Evolutionary conservation across 2,888 invertebrate genomes (phyloP).

Genomic region (Phaedon cochleariae): DNA sequence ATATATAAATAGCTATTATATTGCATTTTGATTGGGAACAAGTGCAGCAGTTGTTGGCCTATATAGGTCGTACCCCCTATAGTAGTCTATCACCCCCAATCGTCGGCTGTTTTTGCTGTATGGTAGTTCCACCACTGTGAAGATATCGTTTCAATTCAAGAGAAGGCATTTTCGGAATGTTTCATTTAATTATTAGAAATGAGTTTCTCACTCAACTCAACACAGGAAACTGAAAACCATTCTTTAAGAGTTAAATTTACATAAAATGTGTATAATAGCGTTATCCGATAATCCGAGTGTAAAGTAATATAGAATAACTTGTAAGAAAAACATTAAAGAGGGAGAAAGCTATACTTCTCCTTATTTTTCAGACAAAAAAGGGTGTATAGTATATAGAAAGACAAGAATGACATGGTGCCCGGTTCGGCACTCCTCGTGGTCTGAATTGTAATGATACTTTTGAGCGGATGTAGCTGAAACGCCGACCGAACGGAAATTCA

Average conservation of each 20-base stretch:
- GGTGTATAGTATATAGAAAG: slow-evolving; percentile 59
- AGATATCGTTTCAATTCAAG: slow-evolving; percentile 23
- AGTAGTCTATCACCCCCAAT: too few relatives aligned
- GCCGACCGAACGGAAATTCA: slow-evolving; percentile 2
- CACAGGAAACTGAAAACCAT: slow-evolving; percentile 29
- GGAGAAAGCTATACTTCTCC: slow-evolving; percentile 58
- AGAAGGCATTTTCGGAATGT: slow-evolving; percentile 17
- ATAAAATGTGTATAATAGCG: slow-evolving; percentile 32
- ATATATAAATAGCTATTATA: too few relatives aligned
- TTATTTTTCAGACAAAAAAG: slow-evolving; percentile 59
- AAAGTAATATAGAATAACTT: slow-evolving; percentile 38
- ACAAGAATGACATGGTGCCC: slow-evolving; percentile 61
- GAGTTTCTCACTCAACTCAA: slow-evolving; percentile 22
- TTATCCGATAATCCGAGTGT: slow-evolving; percentile 37
- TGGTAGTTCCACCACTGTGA: neutral
- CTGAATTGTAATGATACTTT: slow-evolving; percentile 59
- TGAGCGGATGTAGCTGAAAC: slow-evolving; percentile 23
- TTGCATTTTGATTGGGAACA: too few relatives aligned
- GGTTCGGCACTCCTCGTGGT: slow-evolving; percentile 57
- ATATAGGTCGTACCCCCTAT: too few relatives aligned
- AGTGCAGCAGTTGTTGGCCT: too few relatives aligned
- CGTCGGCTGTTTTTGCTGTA: too few relatives aligned
- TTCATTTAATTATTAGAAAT: slow-evolving; percentile 17
- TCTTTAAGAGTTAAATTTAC: slow-evolving; percentile 33
- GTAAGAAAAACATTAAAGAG: slow-evolving; percentile 51